Conservation (phyloP, 2,113 vertebrate genomes). For the Cephalophus harveyi region DNA sequence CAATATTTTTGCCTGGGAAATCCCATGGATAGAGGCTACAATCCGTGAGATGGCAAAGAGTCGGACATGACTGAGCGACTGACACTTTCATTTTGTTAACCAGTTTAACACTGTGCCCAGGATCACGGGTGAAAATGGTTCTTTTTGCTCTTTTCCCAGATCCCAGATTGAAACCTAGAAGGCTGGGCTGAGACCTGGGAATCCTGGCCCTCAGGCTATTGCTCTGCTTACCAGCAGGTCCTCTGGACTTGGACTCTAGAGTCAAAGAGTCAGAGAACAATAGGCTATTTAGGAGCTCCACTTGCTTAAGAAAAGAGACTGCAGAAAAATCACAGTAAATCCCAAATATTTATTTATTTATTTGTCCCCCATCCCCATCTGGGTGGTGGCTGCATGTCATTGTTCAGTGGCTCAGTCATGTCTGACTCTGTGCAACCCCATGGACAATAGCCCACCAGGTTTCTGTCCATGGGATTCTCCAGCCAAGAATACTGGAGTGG, state of each 20-base stretch:
- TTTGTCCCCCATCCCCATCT: not conserved
- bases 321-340: constrained; percentile 4
- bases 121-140: not conserved
- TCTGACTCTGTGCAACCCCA: not conserved
- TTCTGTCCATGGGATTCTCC: not conserved
- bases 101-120: not conserved
- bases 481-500: not conserved
- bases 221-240: not conserved
- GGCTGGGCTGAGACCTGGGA: not conserved
- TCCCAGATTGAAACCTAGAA: not conserved
- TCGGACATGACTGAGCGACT: not conserved
- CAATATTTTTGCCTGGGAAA: not conserved
- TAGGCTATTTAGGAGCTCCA: not conserved
- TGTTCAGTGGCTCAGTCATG: not conserved
- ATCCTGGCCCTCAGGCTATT: not conserved
- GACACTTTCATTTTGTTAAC: not conserved
- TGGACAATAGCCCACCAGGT: not conserved
- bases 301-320: not conserved
- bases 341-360: not conserved
- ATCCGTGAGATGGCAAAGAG: not conserved
- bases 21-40: not conserved
- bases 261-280: not conserved
- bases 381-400: not conserved
- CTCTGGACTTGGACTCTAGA: not conserved
- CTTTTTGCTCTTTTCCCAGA: not conserved